Evolutionary conservation across 1,140 invertebrate species (phyloP).

Genomic region (Bilobella aurantiaca): DNA sequence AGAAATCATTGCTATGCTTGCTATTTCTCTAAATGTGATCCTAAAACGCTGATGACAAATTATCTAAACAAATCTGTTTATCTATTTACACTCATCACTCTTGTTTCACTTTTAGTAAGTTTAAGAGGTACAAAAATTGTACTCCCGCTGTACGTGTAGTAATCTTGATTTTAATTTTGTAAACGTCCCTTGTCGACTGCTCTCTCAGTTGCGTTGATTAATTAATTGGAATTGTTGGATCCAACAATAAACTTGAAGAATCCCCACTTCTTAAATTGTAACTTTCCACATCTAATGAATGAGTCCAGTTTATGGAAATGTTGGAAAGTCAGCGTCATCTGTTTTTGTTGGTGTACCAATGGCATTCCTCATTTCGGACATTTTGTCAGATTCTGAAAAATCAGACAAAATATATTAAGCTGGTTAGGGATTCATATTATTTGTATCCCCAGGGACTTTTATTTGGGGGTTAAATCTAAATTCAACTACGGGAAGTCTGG

Average conservation of each 20-base stretch:
- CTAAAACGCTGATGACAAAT: too few species aligned
- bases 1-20: too few species aligned
- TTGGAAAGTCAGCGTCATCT: slow-evolving; percentile 28
- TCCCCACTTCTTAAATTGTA: not conserved
- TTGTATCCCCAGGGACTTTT: not conserved
- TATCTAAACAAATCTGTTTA: too few species aligned
- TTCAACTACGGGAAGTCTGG: slow-evolving; percentile 19
- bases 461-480: slow-evolving; percentile 7
- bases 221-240: not conserved
- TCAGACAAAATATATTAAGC: slow-evolving; percentile 8
- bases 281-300: not conserved
- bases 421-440: not conserved
- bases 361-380: slow-evolving; percentile 33
- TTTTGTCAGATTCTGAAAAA: slow-evolving; percentile 33
- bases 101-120: too few species aligned
- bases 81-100: too few species aligned
- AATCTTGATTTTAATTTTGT: too few species aligned
- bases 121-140: too few species aligned
- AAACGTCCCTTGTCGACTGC: too few species aligned
- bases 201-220: too few species aligned
- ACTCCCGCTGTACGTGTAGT: too few species aligned
- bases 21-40: too few species aligned
- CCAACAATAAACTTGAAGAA: not conserved
- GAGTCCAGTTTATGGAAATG: slow-evolving; percentile 6
- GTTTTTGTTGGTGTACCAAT: slow-evolving; percentile 8